Base-by-base conservation (phyloP, 1,140 invertebrate species). In the Plectrocnemia conspersa region DNA sequence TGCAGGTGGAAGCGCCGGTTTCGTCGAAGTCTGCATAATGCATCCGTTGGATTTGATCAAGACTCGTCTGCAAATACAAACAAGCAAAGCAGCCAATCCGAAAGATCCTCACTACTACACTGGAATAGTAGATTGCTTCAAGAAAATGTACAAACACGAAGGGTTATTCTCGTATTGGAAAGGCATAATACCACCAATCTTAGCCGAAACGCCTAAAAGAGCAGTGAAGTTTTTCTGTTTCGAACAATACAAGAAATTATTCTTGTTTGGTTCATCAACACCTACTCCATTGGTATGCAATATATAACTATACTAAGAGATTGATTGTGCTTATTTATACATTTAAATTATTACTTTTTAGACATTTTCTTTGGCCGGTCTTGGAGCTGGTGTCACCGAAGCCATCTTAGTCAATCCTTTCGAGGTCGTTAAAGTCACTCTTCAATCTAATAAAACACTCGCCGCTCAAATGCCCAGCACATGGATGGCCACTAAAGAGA, bases 21-120 rank as follows among this genome's bases (percentile, higher is more conserved):
- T 96, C 72, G 81, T 94, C 11, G 93, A 97, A 80, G 90, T 95
- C 41, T 93, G 88, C 65, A 86, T 96, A 50, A 96, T 97, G 93
- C 91, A 96, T 76, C 93, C 93, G 1, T 76, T 96, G 66, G 93
- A 97, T 74, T 73, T 96, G 48, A 82, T 96, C 1, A 96, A 96
- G 77, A 97, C 92, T 18, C 68, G 73, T 52, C 58, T 75, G 42
- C 71, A 73, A 58, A 48, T 73, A 29, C 73, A 73, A 62, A 64
- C 68, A 1, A 69, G 55, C 2, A 70, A 63, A 56, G 68, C 69
- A 21, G 63, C 70, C n/a, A 66, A 47, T 18, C 22, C 25, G 13
- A 68, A 71, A 45, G 81, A 84, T 69, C 78, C 81, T 7, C 72
- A 82, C 56, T 79, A 84, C 65, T 91, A 91, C 64, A 81, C 71